Conservation (phyloP, 2,888 invertebrate genomes). For the Lypha dubia region DNA sequence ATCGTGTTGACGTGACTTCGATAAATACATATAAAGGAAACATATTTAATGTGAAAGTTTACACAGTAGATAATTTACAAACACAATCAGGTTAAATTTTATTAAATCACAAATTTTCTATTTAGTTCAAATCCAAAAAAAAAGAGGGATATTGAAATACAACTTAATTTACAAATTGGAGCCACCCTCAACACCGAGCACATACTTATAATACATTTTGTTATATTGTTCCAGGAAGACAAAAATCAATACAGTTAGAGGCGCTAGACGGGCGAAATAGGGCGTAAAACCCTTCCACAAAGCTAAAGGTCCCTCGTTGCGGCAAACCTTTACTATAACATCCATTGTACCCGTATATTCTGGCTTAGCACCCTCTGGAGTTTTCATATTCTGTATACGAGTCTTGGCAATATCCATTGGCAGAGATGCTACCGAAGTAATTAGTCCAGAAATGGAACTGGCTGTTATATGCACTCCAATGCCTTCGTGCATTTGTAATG, state of each 20-base stretch:
- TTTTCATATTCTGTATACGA: slow-evolving; percentile 97
- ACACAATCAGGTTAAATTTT: too few species aligned
- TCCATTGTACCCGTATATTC: slow-evolving; percentile 93
- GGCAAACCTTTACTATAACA: slow-evolving; percentile 90
- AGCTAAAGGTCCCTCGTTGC: slow-evolving; percentile 95
- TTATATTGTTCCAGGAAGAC: slow-evolving; percentile 98
- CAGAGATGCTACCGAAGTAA: slow-evolving; percentile 98
- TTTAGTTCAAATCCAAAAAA: not conserved
- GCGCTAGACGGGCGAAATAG: slow-evolving; percentile 97
- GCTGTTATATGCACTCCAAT: slow-evolving; percentile 95
- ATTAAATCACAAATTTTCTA: not conserved
- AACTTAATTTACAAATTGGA: slow-evolving; percentile 37
- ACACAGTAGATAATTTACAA: too few species aligned
- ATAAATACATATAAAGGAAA: too few species aligned
- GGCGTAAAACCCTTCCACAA: slow-evolving; percentile 99
- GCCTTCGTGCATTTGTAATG: slow-evolving; percentile 86
- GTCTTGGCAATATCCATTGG: slow-evolving; percentile 99
- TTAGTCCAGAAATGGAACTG: slow-evolving; percentile 98
- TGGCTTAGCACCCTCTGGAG: slow-evolving; percentile 89
- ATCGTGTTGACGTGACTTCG: too few species aligned
- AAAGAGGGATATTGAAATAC: not conserved
- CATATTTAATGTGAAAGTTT: too few species aligned
- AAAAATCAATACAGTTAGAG: slow-evolving; percentile 98
- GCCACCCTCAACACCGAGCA: slow-evolving; percentile 75
- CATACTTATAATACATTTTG: slow-evolving; percentile 86